Conservation (phyloP, 2,888 invertebrate genomes). For the Micoletzkya japonica region DNA sequence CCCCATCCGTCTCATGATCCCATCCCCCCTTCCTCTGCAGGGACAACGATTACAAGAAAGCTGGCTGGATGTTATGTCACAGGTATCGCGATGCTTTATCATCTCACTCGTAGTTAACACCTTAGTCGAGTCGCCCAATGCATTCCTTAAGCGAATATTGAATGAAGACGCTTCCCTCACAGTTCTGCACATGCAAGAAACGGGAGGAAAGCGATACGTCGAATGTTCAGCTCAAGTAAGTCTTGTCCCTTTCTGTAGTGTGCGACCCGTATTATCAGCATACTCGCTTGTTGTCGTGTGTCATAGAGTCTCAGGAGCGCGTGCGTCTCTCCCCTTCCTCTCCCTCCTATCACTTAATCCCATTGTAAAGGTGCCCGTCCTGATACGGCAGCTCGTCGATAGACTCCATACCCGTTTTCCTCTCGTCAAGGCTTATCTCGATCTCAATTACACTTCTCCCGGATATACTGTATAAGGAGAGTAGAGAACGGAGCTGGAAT, state of each 20-base stretch:
- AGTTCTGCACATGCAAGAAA: slow-evolving; percentile 57
- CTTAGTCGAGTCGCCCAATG: no score
- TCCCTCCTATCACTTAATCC: no score
- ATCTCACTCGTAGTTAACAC: not conserved
- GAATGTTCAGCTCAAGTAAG: slow-evolving; percentile 37
- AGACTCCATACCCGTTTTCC: slow-evolving; percentile 29
- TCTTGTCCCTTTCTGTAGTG: no score
- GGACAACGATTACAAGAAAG: slow-evolving; percentile 23
- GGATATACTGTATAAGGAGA: slow-evolving; percentile 12
- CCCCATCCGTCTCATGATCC: not conserved
- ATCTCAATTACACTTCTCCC: slow-evolving; percentile 30
- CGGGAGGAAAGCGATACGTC: slow-evolving; percentile 55
- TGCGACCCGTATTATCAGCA: no score
- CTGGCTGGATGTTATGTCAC: slow-evolving; percentile 27
- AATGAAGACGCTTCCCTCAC: slow-evolving; percentile 42
- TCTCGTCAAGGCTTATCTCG: slow-evolving; percentile 16
- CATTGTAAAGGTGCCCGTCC: slow-evolving; percentile 51
- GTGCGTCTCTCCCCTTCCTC: no score
- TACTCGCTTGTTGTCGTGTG: no score
- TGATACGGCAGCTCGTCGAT: slow-evolving; percentile 44
- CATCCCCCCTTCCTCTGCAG: not conserved
- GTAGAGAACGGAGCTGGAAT: no score
- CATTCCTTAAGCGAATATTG: slow-evolving; percentile 41
- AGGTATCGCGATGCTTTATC: no score
- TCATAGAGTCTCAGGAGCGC: no score